phyloP scores from a whole-genome alignment of 1,140 invertebrate species.

The Bathynomus jamesi region DNA sequence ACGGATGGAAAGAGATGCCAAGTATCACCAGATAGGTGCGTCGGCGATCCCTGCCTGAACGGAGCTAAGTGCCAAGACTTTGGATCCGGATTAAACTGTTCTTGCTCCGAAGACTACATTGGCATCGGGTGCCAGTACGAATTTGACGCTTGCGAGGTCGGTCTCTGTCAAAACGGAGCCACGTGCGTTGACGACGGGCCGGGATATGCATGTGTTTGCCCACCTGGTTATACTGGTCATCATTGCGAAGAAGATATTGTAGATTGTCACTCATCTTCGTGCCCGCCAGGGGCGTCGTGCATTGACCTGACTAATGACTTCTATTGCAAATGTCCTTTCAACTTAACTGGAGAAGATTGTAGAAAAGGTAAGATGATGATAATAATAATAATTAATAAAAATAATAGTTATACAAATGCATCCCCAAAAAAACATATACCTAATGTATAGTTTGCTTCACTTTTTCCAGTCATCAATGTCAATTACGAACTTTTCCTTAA shows the following conservation, averaged over 20 bases:
- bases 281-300: conserved; percentile 85
- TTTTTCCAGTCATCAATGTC: conserved; percentile 73
- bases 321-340: conserved; percentile 93
- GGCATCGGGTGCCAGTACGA: conserved; percentile 90
- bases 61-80: conserved; percentile 89
- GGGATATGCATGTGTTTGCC: conserved; percentile 77
- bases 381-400: neutral
- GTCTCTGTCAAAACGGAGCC: conserved; percentile 84
- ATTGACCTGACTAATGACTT: conserved; percentile 86
- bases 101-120: conserved; percentile 73
- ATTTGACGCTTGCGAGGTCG: conserved; percentile 79
- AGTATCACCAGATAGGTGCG: conserved; percentile 87
- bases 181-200: conserved; percentile 75
- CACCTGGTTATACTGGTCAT: conserved; percentile 61
- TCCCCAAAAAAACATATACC: too few species aligned
- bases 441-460: too few species aligned
- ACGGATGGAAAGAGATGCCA: conserved; percentile 92
- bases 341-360: conserved; percentile 91
- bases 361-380: conserved; percentile 64
- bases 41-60: conserved; percentile 93
- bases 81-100: conserved; percentile 87
- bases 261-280: conserved; percentile 88
- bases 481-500: conserved; percentile 94
- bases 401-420: too few species aligned
- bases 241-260: conserved; percentile 88